Base-by-base conservation (phyloP, 64 coral and sea anemone genomes). In the Pocillopora verrucosa region DNA sequence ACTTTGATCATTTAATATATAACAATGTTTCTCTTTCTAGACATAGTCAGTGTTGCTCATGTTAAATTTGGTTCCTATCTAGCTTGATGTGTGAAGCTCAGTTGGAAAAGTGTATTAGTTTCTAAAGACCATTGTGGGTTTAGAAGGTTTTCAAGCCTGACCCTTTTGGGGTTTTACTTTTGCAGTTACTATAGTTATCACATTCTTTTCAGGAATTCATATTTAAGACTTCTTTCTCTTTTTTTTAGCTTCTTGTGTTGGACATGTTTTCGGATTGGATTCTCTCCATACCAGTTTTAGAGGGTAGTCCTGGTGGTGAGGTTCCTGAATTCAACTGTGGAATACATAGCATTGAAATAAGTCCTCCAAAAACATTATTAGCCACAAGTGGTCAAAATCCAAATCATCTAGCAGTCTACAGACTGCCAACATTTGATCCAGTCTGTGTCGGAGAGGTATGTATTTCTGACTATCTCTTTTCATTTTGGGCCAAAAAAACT, bases 341-440 rank as follows among this genome's bases (percentile, higher is more conserved):
- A 10, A 92, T 99, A 45, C 97, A 99, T 16, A 94, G 93, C 80
- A 88, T 99, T 68, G 76, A 84, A 22, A 88, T 99, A 30, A 99
- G 93, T 58, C 61, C 76, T 34, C 80, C 80, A 13, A 88, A 69
- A 72, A 99, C 91, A 76, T 30, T 95, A 16, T 73, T 99, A 30
- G 91, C 97, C 34, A 95, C 97, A 58, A 95, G 93, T 89, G 97
- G 97, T 25, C 89, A 99, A 59, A 99, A 92, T 72, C 97, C 97
- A 16, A 99, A 99, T 76, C 89, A 99, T 75, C 86, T 99, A 34
- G 97, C 90, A 56, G 88, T 99, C 0, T 99, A 99, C 62, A 95
- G 60, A 68, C 82, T 99, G 12, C 97, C 97, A 63, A 95, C 94
- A 60, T 95, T 99, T 93, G 88, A 99, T 63, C 97, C 97, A 78